Base-by-base conservation (phyloP, 2,113 vertebrate genomes). In the Ursus arctos region DNA sequence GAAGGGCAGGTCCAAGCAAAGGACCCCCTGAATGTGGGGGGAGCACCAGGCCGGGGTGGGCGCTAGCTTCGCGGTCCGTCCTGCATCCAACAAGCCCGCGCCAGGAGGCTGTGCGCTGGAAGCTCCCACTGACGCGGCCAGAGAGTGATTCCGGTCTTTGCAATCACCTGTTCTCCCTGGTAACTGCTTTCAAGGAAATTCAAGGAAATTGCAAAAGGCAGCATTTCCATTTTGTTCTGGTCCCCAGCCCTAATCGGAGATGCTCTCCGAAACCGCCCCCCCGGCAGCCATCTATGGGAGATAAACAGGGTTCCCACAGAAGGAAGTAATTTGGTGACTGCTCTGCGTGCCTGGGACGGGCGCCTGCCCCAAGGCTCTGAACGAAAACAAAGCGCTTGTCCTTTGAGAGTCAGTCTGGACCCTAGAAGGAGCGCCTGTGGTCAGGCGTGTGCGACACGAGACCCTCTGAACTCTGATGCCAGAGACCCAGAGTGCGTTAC, bases 371-470 rank as follows among this genome's bases (percentile, higher is more conserved):
- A 0, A 26, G 26, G 26, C 77, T 57, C 43, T 16, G 24, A 31
- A 8, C 18, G 13, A 4, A 43, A 43, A 18, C 65, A 14, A 36
- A 82, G 71, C 3, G 0, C 0, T 0, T 51, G 92, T 36, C 19
- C 31, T 36, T 33, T 36, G 22, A 47, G 94, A 76, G 18, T 31
- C 57, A 2, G 12, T 49, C 12, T 21, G 47, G 43, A 16, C 33
- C 15, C 26, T 7, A 9, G 19, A 74, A 77, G 61, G 33, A 13
- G 33, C 7, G 2, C 33, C 74, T 49, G 6, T n/a, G 59, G 33
- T 28, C 72, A 24, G 22, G n/a, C 31, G 0, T 2, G 11, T 21
- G 2, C 0, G 4, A 13, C 3, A 0, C n/a, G 19, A 33, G 26
- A 1, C 22, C 43, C 57, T 43, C 33, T 43, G 33, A 43, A 31